Percentiles rank a stretch among this genome's conserved stretches.
Evolutionary conservation across 2,113 vertebrate species (phyloP).

Genomic region (Stigmatopora argus): DNA sequence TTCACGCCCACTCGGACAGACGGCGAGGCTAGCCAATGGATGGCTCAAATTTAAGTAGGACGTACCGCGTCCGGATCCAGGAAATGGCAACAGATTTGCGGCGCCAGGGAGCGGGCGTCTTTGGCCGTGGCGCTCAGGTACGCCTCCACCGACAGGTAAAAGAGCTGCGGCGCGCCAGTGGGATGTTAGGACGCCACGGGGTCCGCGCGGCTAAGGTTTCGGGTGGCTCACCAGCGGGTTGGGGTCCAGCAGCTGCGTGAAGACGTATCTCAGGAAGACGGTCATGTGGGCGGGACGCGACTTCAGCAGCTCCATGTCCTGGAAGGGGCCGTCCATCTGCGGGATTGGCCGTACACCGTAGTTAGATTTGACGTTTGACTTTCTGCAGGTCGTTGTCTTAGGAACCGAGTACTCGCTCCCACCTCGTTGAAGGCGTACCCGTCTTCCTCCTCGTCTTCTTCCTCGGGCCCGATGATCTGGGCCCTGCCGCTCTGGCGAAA

Average conservation of each 20-base stretch:
- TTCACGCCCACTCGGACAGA: too few relatives aligned
- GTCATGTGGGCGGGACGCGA: conserved; percentile 81
- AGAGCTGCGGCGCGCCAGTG: conserved; percentile 67
- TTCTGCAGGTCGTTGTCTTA: not conserved
- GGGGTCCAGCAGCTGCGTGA: conserved; percentile 86
- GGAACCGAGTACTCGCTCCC: not conserved
- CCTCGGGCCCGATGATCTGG: conserved; percentile 87
- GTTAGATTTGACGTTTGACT: not conserved
- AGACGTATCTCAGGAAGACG: conserved; percentile 87
- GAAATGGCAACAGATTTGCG: conserved; percentile 85
- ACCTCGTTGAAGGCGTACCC: conserved; percentile 66
- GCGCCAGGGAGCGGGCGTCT: conserved; percentile 78
- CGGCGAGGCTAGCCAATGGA: too few relatives aligned
- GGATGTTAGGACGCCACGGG: not conserved
- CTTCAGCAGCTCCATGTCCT: conserved; percentile 83
- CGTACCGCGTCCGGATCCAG: conserved; percentile 83
- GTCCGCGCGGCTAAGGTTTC: not conserved
- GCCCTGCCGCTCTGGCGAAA: conserved; percentile 56
- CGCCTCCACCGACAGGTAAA: conserved; percentile 85
- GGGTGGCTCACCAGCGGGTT: conserved; percentile 78
- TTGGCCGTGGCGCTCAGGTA: conserved; percentile 78
- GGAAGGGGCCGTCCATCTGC: conserved; percentile 83
- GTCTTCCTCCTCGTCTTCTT: conserved; percentile 80
- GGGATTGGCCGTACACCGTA: fast-evolving
- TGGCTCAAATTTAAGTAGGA: not conserved